Evolutionary conservation across 2,797 vertebrate genomes (phyloP), one percentile per base, ranked within the genome.

Genomic region (Microtus obscurus): DNA sequence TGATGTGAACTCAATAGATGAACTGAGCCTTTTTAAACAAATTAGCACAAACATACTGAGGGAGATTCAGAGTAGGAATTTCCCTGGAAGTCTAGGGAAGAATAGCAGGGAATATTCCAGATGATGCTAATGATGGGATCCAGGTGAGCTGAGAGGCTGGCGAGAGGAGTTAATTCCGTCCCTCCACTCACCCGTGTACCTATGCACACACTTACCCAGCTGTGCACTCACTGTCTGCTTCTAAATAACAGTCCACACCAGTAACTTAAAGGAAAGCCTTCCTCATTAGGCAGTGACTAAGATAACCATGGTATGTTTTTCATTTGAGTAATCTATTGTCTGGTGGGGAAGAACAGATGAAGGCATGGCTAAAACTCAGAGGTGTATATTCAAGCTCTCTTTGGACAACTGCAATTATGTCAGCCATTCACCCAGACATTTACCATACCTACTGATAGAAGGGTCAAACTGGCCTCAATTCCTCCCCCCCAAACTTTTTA

Each of bases 381-480:
- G 83, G 45, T 21, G 82, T 76, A 40, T 85, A 31, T 83, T 16
- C n/a, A 73, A 48, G 19, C 87, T 95, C 53, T 43, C 48, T 81
- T 81, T 69, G 71, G 67, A 81, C 43, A 53, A 59, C 74, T 91
- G 73, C 37, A n/a, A 29, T 76, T 71, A 59, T 88, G 95, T 88
- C 73, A 86, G 45, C 16, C 67, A 89, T 13, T n/a, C 5, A 79
- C 8, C 56, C 23, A 69, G 29, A 17, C 11, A 76, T 95, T 85
- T 71, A 61, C 61, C 13, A 87, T 19, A 91, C 17, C 83, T 90
- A 65, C 34, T 87, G 53, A 87, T 71, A 2, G 73, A 25, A 71
- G 90, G 37, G 27, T 86, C 65, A 80, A 90, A 37, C 10, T 76
- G 48, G 5, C 29, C 76, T 91, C 48, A 89, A 61, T 87, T 93